These are phyloP conservation scores for Limnephilus rhombicus DNA, from an alignment of 2,888 invertebrate genomes.

Conservation along the genomic window DNA sequence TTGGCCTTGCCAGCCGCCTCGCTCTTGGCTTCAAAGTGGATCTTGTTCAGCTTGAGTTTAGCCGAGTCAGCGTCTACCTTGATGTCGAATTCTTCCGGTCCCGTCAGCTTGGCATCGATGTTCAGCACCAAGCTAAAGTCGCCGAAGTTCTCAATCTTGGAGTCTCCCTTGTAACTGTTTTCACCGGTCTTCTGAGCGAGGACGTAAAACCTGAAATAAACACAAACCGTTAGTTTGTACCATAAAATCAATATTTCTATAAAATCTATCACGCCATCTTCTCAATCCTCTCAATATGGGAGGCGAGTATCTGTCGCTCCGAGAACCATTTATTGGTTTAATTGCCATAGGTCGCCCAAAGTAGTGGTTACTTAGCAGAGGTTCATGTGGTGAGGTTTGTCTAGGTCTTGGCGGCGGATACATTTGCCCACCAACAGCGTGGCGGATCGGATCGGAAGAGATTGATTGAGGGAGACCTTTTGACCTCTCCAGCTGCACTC, in stretches of 20 bases:
- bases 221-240: neutral
- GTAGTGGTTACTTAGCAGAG: too few relatives aligned
- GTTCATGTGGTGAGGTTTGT: too few relatives aligned
- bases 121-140: slow-evolving; percentile 77
- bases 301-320: too few relatives aligned
- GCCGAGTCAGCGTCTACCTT: slow-evolving; percentile 81
- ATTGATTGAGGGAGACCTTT: too few relatives aligned
- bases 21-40: slow-evolving; percentile 81
- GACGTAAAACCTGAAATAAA: slow-evolving; percentile 70
- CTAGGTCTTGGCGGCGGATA: too few relatives aligned
- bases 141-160: slow-evolving; percentile 76
- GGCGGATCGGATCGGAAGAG: too few relatives aligned
- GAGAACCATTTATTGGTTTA: too few relatives aligned
- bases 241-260: neutral
- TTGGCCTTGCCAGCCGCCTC: slow-evolving; percentile 80
- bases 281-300: neutral
- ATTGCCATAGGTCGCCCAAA: too few relatives aligned
- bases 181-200: slow-evolving; percentile 75
- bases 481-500: too few relatives aligned
- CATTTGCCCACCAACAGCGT: too few relatives aligned
- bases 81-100: slow-evolving; percentile 82
- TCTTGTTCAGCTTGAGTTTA: slow-evolving; percentile 81
- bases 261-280: neutral
- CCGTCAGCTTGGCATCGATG: slow-evolving; percentile 77
- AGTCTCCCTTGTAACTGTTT: slow-evolving; percentile 78